Conservation (phyloP, 2,113 vertebrate species). For the Podilymbus podiceps region DNA sequence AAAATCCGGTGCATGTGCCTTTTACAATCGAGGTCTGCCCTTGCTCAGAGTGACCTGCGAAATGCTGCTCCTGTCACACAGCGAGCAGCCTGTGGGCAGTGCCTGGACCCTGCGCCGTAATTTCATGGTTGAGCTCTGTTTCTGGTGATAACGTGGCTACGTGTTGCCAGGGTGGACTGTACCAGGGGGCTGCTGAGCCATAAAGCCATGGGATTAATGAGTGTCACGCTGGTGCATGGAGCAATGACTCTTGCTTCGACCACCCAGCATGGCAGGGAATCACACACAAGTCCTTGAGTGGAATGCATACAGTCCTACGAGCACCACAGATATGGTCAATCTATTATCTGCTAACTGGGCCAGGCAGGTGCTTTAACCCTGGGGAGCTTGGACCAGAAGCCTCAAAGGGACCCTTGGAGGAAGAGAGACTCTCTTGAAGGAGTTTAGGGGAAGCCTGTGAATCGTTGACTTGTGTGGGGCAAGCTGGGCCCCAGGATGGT, state of each 20-base stretch:
- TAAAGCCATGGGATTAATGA: background rate
- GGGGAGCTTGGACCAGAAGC: background rate
- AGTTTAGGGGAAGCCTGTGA: background rate
- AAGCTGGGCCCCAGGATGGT: background rate
- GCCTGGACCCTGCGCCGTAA: rapidly evolving
- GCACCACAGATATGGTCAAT: background rate
- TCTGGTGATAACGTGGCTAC: background rate
- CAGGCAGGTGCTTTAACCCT: background rate
- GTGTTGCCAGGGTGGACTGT: background rate
- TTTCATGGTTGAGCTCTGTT: background rate
- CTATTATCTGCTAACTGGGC: background rate
- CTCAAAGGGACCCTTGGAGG: background rate
- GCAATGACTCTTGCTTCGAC: background rate
- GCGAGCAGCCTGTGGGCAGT: rapidly evolving
- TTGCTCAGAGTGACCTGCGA: background rate
- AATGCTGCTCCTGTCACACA: background rate
- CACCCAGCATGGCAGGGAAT: background rate
- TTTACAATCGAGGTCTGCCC: background rate
- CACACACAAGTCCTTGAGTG: background rate
- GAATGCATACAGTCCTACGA: background rate
- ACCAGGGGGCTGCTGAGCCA: background rate
- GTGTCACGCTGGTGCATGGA: rapidly evolving
- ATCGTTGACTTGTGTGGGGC: background rate
- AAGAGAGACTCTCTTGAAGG: background rate
- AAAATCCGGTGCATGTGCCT: background rate